Conservation (phyloP, 1,140 invertebrate genomes). For the Lerema accius region DNA sequence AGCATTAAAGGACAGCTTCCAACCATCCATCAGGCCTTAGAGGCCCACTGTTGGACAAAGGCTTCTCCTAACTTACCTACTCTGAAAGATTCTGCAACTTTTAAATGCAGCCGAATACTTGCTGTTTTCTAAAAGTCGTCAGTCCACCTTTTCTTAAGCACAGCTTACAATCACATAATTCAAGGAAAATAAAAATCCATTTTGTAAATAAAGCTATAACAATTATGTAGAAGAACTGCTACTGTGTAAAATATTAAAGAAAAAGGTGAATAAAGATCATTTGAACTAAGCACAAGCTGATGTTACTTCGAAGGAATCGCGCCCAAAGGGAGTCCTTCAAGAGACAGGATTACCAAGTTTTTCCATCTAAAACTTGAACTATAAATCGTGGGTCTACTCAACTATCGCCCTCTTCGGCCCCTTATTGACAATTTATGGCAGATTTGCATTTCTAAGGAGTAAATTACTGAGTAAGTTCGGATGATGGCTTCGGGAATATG, state of each 20-base stretch:
- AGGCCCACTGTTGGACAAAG: too few relatives aligned
- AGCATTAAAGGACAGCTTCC: too few relatives aligned
- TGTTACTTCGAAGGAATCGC: slow-evolving; percentile 44
- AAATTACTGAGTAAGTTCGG: slow-evolving; percentile 42
- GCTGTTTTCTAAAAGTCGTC: too few relatives aligned
- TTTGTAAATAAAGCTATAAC: neutral
- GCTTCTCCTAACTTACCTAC: too few relatives aligned
- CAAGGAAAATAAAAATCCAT: too few relatives aligned
- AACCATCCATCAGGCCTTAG: too few relatives aligned
- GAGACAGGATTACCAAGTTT: slow-evolving; percentile 71
- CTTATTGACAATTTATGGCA: slow-evolving; percentile 73
- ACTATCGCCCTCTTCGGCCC: slow-evolving; percentile 42
- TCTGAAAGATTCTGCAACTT: too few relatives aligned
- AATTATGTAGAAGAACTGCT: neutral
- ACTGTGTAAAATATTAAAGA: neutral
- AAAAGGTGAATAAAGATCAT: slow-evolving; percentile 20
- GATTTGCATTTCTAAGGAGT: slow-evolving; percentile 63
- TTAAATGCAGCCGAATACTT: too few relatives aligned
- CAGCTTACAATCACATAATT: too few relatives aligned
- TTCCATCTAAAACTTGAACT: slow-evolving; percentile 76
- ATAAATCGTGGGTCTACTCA: slow-evolving; percentile 65
- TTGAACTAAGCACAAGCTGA: too few relatives aligned
- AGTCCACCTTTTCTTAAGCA: too few relatives aligned
- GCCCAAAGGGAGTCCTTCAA: slow-evolving; percentile 51
- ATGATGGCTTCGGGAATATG: slow-evolving; percentile 20